Evolutionary conservation across 2,888 invertebrate genomes (phyloP).

Genomic region (Spodoptera exigua): DNA sequence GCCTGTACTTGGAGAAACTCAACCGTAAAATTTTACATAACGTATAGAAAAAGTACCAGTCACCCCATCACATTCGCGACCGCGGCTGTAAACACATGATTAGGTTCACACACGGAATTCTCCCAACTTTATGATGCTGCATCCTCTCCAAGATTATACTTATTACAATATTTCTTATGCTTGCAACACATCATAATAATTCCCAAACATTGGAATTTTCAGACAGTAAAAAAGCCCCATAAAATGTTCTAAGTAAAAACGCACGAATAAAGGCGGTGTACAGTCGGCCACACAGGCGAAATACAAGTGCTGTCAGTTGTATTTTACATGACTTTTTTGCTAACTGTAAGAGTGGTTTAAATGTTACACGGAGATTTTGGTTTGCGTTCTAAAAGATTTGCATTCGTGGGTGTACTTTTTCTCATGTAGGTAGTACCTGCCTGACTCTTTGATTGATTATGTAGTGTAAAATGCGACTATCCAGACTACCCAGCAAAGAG

Average conservation of each 20-base stretch:
- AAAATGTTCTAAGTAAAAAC: constrained; percentile 25
- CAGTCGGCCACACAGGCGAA: not conserved
- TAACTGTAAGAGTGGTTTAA: too few species aligned
- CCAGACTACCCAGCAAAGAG: too few species aligned
- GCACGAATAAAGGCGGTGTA: not conserved
- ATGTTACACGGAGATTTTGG: too few species aligned
- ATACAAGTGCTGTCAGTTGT: not conserved
- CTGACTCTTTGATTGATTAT: too few species aligned
- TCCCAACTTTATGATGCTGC: constrained; percentile 35
- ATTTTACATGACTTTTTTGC: too few species aligned
- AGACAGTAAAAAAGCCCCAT: constrained; percentile 18
- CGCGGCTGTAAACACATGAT: constrained; percentile 51
- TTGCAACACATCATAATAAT: constrained; percentile 18
- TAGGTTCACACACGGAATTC: constrained; percentile 33
- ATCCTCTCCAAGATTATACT: constrained; percentile 45
- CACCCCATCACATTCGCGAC: constrained; percentile 31
- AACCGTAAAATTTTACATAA: constrained; percentile 12
- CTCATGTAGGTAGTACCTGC: too few species aligned
- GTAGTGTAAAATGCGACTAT: too few species aligned
- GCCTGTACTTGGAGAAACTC: constrained; percentile 2
- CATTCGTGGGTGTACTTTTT: too few species aligned
- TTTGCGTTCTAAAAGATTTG: too few species aligned
- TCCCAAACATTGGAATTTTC: constrained; percentile 19
- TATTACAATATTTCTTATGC: constrained; percentile 50
- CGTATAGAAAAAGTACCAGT: constrained; percentile 21